Base-by-base conservation (phyloP, 30 jellyfish, hydroid and myxozoan genomes). In the Euphysa ruthae region DNA sequence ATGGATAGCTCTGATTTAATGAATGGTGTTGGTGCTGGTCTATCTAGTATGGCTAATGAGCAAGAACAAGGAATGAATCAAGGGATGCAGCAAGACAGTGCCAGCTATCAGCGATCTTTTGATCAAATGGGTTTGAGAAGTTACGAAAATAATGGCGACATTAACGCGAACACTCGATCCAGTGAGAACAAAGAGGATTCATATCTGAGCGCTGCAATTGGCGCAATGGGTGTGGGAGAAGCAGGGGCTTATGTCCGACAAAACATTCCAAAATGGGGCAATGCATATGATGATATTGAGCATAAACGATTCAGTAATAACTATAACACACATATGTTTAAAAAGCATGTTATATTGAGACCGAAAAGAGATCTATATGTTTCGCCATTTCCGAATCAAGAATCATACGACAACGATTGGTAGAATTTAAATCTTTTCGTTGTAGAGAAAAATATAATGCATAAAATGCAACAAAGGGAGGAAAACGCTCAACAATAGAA, bases 321-420 rank as follows among this genome's bases (percentile, higher is more conserved):
- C 16, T 68, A 68, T 27, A 68, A 68, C 49, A 50, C 80, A 18
- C 74, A 68, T n/a, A 68, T 68, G 74, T 68, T 68, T 68, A 68
- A 68, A 26, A 68, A 68, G 32, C 25, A 68, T 52, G 29, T 49
- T 51, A 68, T 68, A 10, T 1, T 68, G 54, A 68, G 80, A 43
- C 80, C 80, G 7, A 68, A 68, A 50, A 29, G 52, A 10, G 80
- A 68, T 26, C 44, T 15, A n/a, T 68, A 68, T 42, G 49, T 43
- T 43, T 68, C 80, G 54, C 80, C 80, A n/a, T 68, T 68, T 35
- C 25, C 31, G 28, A 55, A 58, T 51, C 46, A 43, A 49, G 80
- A 38, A 35, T 44, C 80, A 6, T 68, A 43, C 49, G 80, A 68
- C 7, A 43, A 44, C 29, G 80, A 63, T 63, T 46, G 4, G 60